These are phyloP conservation scores for Austrofundulus limnaeus DNA, from an alignment of 2,113 vertebrate genomes.

Conservation along the genomic window DNA sequence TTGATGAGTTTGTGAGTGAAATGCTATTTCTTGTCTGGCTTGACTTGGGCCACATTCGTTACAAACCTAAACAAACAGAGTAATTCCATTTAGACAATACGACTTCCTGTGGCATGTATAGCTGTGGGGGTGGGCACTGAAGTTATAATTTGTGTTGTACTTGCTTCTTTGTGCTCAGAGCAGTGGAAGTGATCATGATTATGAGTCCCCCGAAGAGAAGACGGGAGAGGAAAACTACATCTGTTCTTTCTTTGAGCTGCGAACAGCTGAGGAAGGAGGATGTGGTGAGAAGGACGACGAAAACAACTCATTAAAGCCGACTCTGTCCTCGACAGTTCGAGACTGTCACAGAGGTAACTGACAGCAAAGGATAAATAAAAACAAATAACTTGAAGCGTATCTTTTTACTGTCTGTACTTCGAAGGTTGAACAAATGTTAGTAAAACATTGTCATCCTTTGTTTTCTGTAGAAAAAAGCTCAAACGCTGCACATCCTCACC, in stretches of 20 bases:
- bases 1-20: constrained; percentile 51
- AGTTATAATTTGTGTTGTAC: too few relatives aligned
- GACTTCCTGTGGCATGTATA: too few relatives aligned
- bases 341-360: constrained; percentile 20
- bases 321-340: neutral
- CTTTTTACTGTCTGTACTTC: neutral
- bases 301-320: constrained; percentile 1
- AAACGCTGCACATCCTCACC: neutral
- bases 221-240: neutral
- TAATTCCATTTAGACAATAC: too few relatives aligned
- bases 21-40: neutral
- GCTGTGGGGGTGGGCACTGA: too few relatives aligned
- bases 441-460: too few relatives aligned
- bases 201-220: constrained; percentile 5
- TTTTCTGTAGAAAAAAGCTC: neutral
- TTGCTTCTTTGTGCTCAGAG: constrained; percentile 16
- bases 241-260: neutral
- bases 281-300: neutral
- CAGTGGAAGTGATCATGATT: constrained; percentile 20
- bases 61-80: neutral
- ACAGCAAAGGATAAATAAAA: neutral
- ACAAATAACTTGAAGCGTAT: neutral
- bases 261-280: neutral
- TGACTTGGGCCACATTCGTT: neutral
- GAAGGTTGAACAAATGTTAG: neutral